Percentiles rank a stretch among this genome's conserved stretches.
These are phyloP conservation scores for Drosophila sulfurigaster DNA, from an alignment of 1,140 invertebrate species.

Conservation along the genomic window DNA sequence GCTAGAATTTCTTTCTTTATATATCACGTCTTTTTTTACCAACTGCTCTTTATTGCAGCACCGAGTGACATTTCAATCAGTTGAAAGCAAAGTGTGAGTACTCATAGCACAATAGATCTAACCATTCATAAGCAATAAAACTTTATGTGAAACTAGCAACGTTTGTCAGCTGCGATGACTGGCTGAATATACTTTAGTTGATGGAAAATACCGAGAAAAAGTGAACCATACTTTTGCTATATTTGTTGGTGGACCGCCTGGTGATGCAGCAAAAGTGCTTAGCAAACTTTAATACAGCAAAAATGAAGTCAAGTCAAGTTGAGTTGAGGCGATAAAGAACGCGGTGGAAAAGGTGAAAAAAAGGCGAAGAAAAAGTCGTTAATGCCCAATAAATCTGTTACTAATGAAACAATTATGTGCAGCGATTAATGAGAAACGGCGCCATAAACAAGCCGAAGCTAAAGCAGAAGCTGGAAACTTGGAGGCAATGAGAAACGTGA, in stretches of 20 bases:
- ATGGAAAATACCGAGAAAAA: background rate
- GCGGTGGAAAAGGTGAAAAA: background rate
- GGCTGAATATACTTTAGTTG: background rate
- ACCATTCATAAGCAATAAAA: conserved; percentile 13
- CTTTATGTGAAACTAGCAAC: background rate
- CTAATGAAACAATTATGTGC: conserved; percentile 81
- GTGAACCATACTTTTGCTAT: too few relatives aligned
- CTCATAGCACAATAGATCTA: background rate
- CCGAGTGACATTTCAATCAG: conserved; percentile 1
- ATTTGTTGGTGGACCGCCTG: background rate
- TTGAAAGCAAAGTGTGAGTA: background rate
- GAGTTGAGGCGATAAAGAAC: conserved; percentile 4
- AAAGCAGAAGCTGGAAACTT: background rate
- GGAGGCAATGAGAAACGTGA: conserved; percentile 58
- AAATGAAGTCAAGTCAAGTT: conserved; percentile 50
- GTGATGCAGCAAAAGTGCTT: conserved; percentile 60
- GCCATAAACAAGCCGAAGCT: conserved; percentile 66
- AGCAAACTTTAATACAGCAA: conserved; percentile 43
- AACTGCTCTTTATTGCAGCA: background rate
- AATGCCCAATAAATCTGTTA: conserved; percentile 76
- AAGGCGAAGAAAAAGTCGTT: conserved; percentile 29
- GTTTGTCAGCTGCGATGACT: conserved; percentile 22
- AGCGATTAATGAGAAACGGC: conserved; percentile 63
- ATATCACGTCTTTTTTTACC: too few relatives aligned
- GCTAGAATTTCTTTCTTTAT: too few relatives aligned